Percentiles rank a stretch among this genome's conserved stretches.
These are phyloP conservation scores for Micrasema minimum DNA, from an alignment of 1,140 invertebrate species.

Conservation along the genomic window DNA sequence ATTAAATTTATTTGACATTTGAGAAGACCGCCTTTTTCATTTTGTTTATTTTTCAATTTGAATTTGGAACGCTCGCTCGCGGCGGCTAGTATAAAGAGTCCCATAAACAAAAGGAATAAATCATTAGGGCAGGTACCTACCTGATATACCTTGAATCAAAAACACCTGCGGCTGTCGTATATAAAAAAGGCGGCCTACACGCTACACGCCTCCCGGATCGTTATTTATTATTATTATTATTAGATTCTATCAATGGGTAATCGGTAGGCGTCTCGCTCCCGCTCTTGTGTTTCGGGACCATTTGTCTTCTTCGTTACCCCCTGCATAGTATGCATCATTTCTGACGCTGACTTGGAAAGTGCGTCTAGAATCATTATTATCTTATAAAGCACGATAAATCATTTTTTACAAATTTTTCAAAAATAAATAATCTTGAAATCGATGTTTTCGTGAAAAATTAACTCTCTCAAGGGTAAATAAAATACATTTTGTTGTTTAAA, in stretches of 20 bases:
- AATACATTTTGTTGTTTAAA: no score
- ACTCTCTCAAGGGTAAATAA: no score
- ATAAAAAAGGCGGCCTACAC: constrained; percentile 5
- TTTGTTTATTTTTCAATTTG: no score
- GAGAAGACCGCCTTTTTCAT: no score
- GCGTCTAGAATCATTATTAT: no score
- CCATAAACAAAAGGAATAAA: background rate
- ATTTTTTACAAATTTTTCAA: no score
- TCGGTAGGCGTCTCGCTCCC: constrained; percentile 3
- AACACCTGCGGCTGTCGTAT: constrained; percentile 2
- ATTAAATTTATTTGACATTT: no score
- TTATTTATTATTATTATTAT: constrained; percentile 10
- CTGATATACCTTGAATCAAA: background rate
- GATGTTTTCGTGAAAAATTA: no score
- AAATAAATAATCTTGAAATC: no score
- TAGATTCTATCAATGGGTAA: background rate
- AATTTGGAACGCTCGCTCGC: no score
- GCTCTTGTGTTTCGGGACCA: background rate
- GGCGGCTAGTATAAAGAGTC: no score
- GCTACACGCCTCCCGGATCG: constrained; percentile 3
- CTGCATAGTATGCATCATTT: constrained; percentile 15
- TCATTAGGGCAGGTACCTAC: constrained; percentile 11
- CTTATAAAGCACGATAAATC: no score
- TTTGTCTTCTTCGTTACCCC: constrained; percentile 15
- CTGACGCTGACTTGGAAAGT: background rate